Evolutionary conservation across 1,140 invertebrate species (phyloP).

Genomic region (Cydia strobilella): DNA sequence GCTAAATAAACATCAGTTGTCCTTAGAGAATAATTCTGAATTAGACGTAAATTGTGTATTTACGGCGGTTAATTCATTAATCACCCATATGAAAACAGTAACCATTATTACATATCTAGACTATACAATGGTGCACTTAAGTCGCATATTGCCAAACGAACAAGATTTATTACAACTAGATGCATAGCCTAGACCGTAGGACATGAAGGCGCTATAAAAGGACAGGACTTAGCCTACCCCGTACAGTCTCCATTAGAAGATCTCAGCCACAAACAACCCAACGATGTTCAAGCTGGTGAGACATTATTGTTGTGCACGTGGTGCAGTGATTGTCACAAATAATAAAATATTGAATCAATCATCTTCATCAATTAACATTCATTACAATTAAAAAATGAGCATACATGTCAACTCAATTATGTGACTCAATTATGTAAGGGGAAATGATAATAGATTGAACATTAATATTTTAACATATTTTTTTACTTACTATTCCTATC

Average conservation of each 20-base stretch:
- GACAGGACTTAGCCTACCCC: constrained; percentile 49
- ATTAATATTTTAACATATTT: too few species aligned
- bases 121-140: constrained; percentile 37
- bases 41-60: too few species aligned
- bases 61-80: too few species aligned
- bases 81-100: not conserved
- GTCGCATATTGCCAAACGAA: constrained; percentile 62
- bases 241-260: constrained; percentile 42
- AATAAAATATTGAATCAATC: not conserved
- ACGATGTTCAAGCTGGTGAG: constrained; percentile 67
- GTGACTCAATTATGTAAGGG: too few species aligned
- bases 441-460: too few species aligned
- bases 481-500: too few species aligned
- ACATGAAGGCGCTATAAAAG: constrained; percentile 64
- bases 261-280: constrained; percentile 35
- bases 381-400: too few species aligned
- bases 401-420: too few species aligned
- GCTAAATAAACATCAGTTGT: too few species aligned
- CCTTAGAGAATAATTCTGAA: too few species aligned
- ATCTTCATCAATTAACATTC: too few species aligned
- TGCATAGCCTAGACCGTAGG: constrained; percentile 57
- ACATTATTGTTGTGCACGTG: not conserved
- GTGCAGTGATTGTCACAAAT: not conserved
- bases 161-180: constrained; percentile 61
- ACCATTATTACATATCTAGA: not conserved